Base-by-base conservation (phyloP, 2,888 invertebrate species). In the Amblyteles armatorius region DNA sequence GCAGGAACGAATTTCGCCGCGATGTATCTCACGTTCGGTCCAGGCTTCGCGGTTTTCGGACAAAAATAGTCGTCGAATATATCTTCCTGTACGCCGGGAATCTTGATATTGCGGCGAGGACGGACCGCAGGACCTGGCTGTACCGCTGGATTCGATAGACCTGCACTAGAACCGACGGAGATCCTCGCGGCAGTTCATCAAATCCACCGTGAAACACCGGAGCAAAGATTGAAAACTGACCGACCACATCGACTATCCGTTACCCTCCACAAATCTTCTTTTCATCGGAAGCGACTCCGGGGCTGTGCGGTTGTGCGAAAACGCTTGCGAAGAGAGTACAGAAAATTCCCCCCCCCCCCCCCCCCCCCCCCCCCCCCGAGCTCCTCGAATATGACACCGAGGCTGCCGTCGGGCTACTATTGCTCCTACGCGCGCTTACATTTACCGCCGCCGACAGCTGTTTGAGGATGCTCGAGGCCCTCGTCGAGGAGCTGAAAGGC, bases 401-500 rank as follows among this genome's bases (percentile, higher is more conserved):
- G 40, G 44, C 44, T 13, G 48, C 65, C 36, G 13, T 48, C 19
- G 19, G 74, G 74, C 73, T 33, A 74, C 26, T 63, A 9, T 36
- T 40, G 16, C 33, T 16, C 22, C 63, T 65, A 13, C 33, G 22
- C 29, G 26, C 63, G 40, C 50, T 65, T 63, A 22, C 63, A 63
- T 63, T 50, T 44, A 48, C 29, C 65, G 74, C 26, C 26, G 19
- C 33, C 3, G 50, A 19, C 33, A 50, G 65, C 50, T 65, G 63
- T 76, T 50, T 16, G 33, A 16, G 50, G 36, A 76, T 63, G 74
- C 48, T 63, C 48, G 60, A 74, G 48, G 60, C 44, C 33, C 74
- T 74, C 74, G 65, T 74, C 74, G 65, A 65, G 63, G 22, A 65
- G 50, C 19, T 57, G 63, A 65, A 65, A 76, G 50, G 63, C 50